Evolutionary conservation across 1,140 invertebrate species (phyloP).

Genomic region (Pachyrhynchus sulphureomaculatus): DNA sequence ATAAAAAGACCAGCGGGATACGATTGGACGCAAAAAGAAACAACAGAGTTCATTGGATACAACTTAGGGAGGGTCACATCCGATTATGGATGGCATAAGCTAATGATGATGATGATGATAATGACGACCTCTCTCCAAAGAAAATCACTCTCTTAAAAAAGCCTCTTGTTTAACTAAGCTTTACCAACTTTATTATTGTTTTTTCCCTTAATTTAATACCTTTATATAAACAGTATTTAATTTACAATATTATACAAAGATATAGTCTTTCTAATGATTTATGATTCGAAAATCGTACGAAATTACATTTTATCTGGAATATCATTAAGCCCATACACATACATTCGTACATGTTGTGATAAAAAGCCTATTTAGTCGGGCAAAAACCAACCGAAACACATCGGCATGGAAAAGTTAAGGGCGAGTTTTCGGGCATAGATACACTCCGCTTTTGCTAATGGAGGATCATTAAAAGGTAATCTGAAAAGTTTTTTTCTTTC

Average conservation of each 20-base stretch:
- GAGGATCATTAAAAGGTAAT: slow-evolving; percentile 18
- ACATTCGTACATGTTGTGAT: slow-evolving; percentile 14
- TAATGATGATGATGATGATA: too few species aligned
- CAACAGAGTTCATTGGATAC: too few species aligned
- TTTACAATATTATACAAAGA: neutral
- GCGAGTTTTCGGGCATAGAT: neutral
- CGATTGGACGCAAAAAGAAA: too few species aligned
- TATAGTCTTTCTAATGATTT: slow-evolving; percentile 9
- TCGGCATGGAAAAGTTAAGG: slow-evolving; percentile 17
- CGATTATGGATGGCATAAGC: too few species aligned
- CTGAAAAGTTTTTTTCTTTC: slow-evolving; percentile 11
- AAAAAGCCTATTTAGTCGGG: slow-evolving; percentile 19
- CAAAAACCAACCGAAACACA: slow-evolving; percentile 22
- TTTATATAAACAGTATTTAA: neutral
- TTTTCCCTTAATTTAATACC: too few species aligned
- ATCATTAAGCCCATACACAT: slow-evolving; percentile 24
- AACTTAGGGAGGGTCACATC: too few species aligned
- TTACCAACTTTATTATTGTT: too few species aligned
- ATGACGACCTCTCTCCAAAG: too few species aligned
- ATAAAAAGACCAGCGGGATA: too few species aligned
- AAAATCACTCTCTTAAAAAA: too few species aligned
- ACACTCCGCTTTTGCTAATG: slow-evolving; percentile 11
- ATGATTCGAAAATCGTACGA: slow-evolving; percentile 4
- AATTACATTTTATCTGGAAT: slow-evolving; percentile 23
- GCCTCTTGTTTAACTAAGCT: too few species aligned